Evolutionary conservation across 2,113 vertebrate genomes (phyloP), one percentile per base, ranked within the genome.

Genomic region (Ophthalmolycus amberensis): DNA sequence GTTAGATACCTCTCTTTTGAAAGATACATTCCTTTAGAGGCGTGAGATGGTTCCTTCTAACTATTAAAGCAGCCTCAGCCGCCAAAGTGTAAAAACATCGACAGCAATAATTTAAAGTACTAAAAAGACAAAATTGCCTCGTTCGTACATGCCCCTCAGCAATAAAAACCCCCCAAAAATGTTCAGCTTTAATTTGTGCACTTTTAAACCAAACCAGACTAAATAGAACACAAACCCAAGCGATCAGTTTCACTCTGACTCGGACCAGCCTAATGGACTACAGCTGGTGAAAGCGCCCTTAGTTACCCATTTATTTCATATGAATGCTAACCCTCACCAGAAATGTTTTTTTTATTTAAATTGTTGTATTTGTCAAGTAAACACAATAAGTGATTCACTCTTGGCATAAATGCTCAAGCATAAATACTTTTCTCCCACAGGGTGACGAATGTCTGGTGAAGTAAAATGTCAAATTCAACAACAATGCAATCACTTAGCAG

Each of bases 391-490:
- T 44, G 64, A 66, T 22, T 58, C 27, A 72, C 16, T 67, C 54
- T 60, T 11, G 29, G 5, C 42, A 60, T 44, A 59, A 48, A 48
- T 6, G 50, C 58, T 67, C 1, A 50, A 46, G 37, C 42, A 38
- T 27, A 54, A 60, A 72, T 32, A 38, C 56, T 25, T 77, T 65
- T 50, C 56, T 69, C 9, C 40, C 12, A 60, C 42, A 62, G 77
- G 3, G 10, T 76, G 59, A 71, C 59, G 60, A 72, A 70, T 27
- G 44, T 71, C 40, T 73, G 0, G 3, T 27, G 15, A 34, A 37
- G 11, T 38, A 40, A 65, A 80, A 71, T 66, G 71, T 71, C 50
- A 85, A 32, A 58, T 52, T 71, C 16, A 48, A 38, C 56, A 71
- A 67, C 63, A 52, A 0, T 71, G 11, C 59, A 29, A 11, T 69